These are phyloP conservation scores for Alosa sapidissima DNA, from an alignment of 2,797 vertebrate species.

Conservation along the genomic window DNA sequence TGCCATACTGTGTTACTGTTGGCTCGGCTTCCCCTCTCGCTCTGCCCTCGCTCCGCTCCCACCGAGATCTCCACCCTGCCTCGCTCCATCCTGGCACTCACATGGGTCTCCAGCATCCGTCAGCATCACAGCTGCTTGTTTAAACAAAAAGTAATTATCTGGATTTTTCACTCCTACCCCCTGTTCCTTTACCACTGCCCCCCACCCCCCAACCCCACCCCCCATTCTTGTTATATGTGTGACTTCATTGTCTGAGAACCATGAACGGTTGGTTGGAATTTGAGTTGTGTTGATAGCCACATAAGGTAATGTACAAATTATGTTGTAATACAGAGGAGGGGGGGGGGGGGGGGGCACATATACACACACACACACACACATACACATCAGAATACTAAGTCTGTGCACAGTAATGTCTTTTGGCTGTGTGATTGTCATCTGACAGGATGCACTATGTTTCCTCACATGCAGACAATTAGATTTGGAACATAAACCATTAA, in stretches of 20 bases:
- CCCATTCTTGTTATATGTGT: conserved; percentile 66
- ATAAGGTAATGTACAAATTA: conserved; percentile 78
- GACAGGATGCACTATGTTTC: not conserved
- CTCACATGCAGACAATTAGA: not conserved
- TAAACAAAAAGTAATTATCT: conserved; percentile 75
- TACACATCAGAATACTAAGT: not conserved
- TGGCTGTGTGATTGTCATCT: not conserved
- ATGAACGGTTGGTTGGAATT: conserved; percentile 70
- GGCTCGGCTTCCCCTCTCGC: conserved; percentile 56
- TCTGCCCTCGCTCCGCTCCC: conserved; percentile 36
- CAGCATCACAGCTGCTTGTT: conserved; percentile 66
- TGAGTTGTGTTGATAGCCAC: conserved; percentile 69
- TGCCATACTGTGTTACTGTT: conserved; percentile 70
- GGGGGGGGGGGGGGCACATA: not conserved
- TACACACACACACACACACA: too few relatives aligned
- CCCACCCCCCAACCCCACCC: not conserved
- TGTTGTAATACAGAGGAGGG: conserved; percentile 15
- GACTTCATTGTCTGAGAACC: conserved; percentile 87
- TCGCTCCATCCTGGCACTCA: conserved; percentile 64
- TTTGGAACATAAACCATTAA: too few relatives aligned
- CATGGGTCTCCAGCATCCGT: conserved; percentile 50
- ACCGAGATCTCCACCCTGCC: not conserved
- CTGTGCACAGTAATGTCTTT: not conserved
- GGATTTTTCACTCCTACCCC: conserved; percentile 61
- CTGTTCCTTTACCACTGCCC: conserved; percentile 7